Percentiles rank a stretch among this genome's conserved stretches.
These are phyloP conservation scores for Ganaspis brasiliensis DNA, from an alignment of 2,888 invertebrate species.

Conservation along the genomic window DNA sequence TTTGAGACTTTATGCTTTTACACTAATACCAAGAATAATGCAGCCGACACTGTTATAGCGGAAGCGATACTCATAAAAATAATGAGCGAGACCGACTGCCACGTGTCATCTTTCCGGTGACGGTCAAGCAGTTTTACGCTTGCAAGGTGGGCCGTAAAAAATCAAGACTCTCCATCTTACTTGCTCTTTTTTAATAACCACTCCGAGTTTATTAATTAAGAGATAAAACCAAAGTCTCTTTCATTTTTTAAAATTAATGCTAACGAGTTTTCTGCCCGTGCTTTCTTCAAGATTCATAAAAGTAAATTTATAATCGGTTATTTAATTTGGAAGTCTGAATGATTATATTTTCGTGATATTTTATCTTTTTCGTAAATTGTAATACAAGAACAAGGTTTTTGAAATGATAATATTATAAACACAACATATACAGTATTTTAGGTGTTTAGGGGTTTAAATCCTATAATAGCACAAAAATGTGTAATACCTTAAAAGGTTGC, in stretches of 20 bases:
- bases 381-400: too few species aligned
- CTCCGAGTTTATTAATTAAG: constrained; percentile 12
- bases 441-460: too few species aligned
- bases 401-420: too few species aligned
- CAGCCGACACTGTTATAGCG: constrained; percentile 42
- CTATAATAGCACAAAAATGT: too few species aligned
- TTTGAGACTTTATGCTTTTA: neutral
- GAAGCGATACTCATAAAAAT: constrained; percentile 50
- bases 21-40: constrained; percentile 9
- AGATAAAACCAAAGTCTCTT: neutral
- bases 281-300: neutral
- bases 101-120: constrained; percentile 52
- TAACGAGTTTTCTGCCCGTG: neutral
- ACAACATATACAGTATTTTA: neutral
- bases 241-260: constrained; percentile 9
- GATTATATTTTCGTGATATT: neutral
- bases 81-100: constrained; percentile 43
- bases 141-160: constrained; percentile 41
- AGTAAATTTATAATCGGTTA: neutral
- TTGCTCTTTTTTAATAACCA: neutral
- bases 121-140: constrained; percentile 36
- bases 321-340: neutral
- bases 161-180: constrained; percentile 30
- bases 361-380: neutral
- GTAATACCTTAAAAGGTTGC: too few species aligned